Base-by-base conservation (phyloP, 2,888 invertebrate species). In the Limulus polyphemus region DNA sequence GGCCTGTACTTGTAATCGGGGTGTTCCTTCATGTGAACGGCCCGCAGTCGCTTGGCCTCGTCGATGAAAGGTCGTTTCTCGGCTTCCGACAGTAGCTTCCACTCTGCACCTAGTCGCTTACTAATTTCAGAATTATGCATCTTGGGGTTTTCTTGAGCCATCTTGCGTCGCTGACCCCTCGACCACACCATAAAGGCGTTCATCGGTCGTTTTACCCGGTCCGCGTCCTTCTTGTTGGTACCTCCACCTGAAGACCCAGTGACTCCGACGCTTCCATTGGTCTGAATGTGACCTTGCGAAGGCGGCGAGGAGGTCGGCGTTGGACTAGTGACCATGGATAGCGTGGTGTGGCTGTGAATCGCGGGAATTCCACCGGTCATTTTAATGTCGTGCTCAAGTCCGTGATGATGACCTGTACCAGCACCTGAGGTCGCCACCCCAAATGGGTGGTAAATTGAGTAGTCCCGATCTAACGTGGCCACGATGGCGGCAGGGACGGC, bases 111-210 rank as follows among this genome's bases (percentile, higher is more conserved):
- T 55, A 94, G 80, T 13, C 90, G 81, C 75, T 94, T 95, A 32
- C 90, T 90, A 67, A 95, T 94, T 88, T 94, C 71, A 0, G 92
- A 92, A 77, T 95, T 95, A 78, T 95, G 91, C 90, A 91, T 95
- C 81, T 97, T 95, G 0, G 94, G 94, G 75, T 94, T 93, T 71
- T 94, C 92, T 77, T 89, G 84, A 1, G 94, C 91, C 73, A 95
- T 94, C 77, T 92, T 90, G 60, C 91, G 83, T 14, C 94, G 80
- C 76, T 94, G 92, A 52, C 91, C 86, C 54, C 93, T 80, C 9
- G 93, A 92, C 94, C 94, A 94, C 48, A 90, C 93, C 93, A 95
- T 94, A 79, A 95, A 95, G 0, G 95, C 94, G 79, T 95, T 95
- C 94, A 95, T 95, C 2, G 94, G 94, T 17, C 94, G 81, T 77